Conservation (phyloP, 2,797 vertebrate genomes). For the Silurus aristotelis region DNA sequence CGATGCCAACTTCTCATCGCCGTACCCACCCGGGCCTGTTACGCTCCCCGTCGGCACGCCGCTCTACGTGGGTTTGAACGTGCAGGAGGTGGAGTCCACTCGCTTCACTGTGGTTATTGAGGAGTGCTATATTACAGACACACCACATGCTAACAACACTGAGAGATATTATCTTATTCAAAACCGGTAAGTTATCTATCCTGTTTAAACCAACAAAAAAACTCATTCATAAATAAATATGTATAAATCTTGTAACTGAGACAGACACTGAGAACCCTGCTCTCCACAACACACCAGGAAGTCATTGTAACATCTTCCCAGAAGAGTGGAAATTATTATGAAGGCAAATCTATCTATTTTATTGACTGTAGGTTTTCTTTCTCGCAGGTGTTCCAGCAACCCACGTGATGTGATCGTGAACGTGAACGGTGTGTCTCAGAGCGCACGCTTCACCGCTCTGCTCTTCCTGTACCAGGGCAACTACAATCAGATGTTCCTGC, state of each 20-base stretch:
- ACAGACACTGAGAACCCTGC: too few species aligned
- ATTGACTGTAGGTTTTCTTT: not conserved
- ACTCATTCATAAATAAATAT: too few species aligned
- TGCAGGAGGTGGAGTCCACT: conserved; percentile 57
- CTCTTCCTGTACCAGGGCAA: conserved; percentile 68
- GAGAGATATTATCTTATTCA: conserved; percentile 70
- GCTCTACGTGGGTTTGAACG: conserved; percentile 67
- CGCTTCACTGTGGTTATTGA: conserved; percentile 68
- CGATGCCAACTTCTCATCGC: conserved; percentile 59
- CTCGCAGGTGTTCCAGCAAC: conserved; percentile 70
- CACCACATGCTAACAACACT: conserved; percentile 53
- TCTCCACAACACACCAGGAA: too few species aligned
- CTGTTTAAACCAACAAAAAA: not conserved
- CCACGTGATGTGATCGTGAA: conserved; percentile 59
- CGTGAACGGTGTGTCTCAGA: conserved; percentile 69
- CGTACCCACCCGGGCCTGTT: conserved; percentile 53
- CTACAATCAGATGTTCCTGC: conserved; percentile 68
- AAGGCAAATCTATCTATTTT: not conserved
- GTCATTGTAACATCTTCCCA: too few species aligned
- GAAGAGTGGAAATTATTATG: too few species aligned
- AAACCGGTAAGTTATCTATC: conserved; percentile 66
- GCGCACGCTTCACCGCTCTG: conserved; percentile 71
- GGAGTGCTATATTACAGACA: conserved; percentile 72
- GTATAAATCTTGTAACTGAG: too few species aligned
- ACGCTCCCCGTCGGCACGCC: conserved; percentile 62